phyloP scores from a whole-genome alignment of 1,140 invertebrate species.

The Arion vulgaris region DNA sequence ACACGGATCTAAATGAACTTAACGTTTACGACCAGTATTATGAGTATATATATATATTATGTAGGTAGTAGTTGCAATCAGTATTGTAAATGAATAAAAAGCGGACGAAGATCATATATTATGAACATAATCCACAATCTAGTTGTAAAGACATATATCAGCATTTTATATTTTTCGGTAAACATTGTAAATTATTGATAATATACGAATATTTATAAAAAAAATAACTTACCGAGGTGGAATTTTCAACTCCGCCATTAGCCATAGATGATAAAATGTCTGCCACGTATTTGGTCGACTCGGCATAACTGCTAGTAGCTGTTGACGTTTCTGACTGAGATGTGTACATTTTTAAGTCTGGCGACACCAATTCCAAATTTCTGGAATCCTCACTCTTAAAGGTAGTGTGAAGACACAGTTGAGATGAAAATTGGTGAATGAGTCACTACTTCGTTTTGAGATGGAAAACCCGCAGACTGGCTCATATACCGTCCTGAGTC shows the following conservation, averaged over 20 bases:
- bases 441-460: constrained; percentile 47
- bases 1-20: no score
- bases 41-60: no score
- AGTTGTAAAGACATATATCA: no score
- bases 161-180: no score
- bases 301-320: constrained; percentile 47
- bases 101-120: no score
- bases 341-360: constrained; percentile 32
- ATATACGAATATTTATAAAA: not conserved
- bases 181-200: no score
- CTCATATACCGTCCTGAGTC: constrained; percentile 47
- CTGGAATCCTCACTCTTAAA: constrained; percentile 30
- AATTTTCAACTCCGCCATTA: constrained; percentile 52
- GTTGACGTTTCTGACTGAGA: constrained; percentile 43
- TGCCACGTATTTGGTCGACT: constrained; percentile 66
- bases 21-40: no score
- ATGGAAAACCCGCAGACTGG: constrained; percentile 50
- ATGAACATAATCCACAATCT: no score
- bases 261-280: constrained; percentile 66
- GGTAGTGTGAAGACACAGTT: constrained; percentile 37
- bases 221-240: constrained; percentile 45
- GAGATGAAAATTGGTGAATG: constrained; percentile 43
- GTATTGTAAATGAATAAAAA: no score
- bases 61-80: no score
- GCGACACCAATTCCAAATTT: constrained; percentile 23